phyloP scores from a whole-genome alignment of 1,140 invertebrate genomes.

The Temnothorax longispinosus region DNA sequence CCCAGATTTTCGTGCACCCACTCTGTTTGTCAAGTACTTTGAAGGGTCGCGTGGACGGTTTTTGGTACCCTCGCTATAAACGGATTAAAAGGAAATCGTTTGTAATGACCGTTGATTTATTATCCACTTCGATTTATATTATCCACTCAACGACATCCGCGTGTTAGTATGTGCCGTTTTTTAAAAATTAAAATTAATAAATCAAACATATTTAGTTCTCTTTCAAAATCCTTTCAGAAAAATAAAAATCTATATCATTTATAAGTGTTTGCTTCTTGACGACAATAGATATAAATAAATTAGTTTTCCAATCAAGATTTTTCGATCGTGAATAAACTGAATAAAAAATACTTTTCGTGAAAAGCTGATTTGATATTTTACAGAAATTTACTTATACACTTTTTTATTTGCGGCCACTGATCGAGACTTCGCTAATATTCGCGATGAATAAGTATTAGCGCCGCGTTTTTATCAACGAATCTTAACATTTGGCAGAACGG shows the following conservation, averaged over 20 bases:
- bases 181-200: not conserved
- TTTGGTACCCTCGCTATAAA: slow-evolving; percentile 9
- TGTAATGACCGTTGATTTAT: slow-evolving; percentile 21
- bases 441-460: not conserved
- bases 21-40: slow-evolving; percentile 25
- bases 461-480: not conserved
- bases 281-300: not conserved
- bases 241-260: not conserved
- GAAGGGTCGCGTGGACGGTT: not conserved
- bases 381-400: not conserved
- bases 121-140: not conserved
- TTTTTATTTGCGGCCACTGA: not conserved
- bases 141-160: not conserved
- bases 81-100: slow-evolving; percentile 4
- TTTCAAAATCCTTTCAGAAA: not conserved
- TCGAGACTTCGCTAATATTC: slow-evolving; percentile 1
- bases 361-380: not conserved
- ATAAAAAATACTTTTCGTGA: not conserved
- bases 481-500: not conserved
- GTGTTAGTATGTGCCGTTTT: not conserved
- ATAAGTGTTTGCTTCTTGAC: not conserved
- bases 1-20: slow-evolving; percentile 23
- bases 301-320: not conserved
- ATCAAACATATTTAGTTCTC: not conserved
- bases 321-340: not conserved